Conservation (phyloP, 2,797 vertebrate species). For the Pangasius macronema region DNA sequence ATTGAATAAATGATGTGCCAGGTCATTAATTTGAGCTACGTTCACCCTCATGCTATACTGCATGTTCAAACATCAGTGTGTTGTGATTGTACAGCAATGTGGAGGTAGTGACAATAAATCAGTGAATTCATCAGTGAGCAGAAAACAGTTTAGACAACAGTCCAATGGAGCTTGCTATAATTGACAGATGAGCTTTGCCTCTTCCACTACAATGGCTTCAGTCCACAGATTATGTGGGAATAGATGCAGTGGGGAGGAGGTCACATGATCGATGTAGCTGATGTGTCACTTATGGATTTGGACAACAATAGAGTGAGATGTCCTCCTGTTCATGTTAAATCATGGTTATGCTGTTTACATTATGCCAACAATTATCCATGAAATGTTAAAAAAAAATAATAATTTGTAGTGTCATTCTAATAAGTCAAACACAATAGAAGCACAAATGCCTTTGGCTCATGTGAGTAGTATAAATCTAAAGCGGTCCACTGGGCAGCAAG, state of each 20-base stretch:
- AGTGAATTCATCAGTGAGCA: constrained; percentile 71
- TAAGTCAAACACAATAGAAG: constrained; percentile 22
- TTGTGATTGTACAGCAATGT: constrained; percentile 73
- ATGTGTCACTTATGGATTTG: constrained; percentile 45
- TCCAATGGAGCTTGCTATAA: constrained; percentile 75
- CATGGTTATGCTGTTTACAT: constrained; percentile 36
- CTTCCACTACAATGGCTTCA: constrained; percentile 70
- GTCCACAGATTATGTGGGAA: constrained; percentile 64
- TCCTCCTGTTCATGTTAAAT: constrained; percentile 36
- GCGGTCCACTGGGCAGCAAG: constrained; percentile 7
- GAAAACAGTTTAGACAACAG: constrained; percentile 79
- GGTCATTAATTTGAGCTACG: constrained; percentile 71
- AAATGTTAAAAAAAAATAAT: constrained; percentile 9
- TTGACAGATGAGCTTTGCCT: constrained; percentile 76
- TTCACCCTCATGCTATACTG: constrained; percentile 71
- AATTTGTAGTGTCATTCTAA: constrained; percentile 27
- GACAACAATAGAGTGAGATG: constrained; percentile 33
- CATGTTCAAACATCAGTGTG: constrained; percentile 74
- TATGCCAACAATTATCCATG: constrained; percentile 30
- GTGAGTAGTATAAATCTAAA: constrained; percentile 16
- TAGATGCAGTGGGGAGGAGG: constrained; percentile 31
- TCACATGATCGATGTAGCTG: constrained; percentile 38
- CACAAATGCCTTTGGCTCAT: constrained; percentile 27
- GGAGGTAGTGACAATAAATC: constrained; percentile 75
- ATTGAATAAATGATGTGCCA: constrained; percentile 73